Conservation (phyloP, 2,797 vertebrate species). For the Falco columbarius region DNA sequence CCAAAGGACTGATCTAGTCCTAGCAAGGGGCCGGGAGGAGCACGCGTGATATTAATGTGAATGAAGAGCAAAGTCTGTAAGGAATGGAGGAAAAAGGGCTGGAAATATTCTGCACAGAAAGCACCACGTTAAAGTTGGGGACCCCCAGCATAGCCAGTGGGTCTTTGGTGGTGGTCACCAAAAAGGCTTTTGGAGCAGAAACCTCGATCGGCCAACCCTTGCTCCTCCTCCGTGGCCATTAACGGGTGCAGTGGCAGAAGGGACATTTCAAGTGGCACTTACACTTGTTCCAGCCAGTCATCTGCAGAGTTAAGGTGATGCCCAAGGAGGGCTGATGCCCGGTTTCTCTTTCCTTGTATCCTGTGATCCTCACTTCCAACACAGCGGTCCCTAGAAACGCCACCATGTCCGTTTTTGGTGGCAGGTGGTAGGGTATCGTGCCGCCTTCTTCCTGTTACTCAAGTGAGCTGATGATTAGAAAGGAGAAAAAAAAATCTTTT, state of each 20-base stretch:
- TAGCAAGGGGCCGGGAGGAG: background rate
- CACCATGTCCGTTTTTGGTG: fast-evolving
- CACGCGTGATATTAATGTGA: fast-evolving
- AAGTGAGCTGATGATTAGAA: background rate
- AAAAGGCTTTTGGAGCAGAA: background rate
- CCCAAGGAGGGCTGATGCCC: background rate
- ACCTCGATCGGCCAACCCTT: background rate
- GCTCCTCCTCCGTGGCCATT: background rate
- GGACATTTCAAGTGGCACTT: background rate
- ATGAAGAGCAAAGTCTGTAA: background rate
- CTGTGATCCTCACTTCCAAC: background rate
- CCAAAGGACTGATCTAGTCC: background rate
- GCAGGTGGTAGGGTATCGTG: background rate
- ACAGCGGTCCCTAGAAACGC: fast-evolving
- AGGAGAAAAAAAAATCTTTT: too few species aligned
- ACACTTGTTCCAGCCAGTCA: background rate
- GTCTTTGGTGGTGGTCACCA: background rate
- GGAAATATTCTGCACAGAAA: background rate
- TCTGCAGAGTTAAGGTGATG: background rate
- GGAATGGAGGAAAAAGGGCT: background rate
- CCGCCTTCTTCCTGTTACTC: background rate
- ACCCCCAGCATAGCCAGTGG: background rate
- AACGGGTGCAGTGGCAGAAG: background rate
- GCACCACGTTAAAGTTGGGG: background rate
- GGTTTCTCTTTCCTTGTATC: background rate